Percentiles rank a stretch among this genome's conserved stretches.
Conservation (phyloP, 2,888 invertebrate species). For the Andrena dorsata region DNA sequence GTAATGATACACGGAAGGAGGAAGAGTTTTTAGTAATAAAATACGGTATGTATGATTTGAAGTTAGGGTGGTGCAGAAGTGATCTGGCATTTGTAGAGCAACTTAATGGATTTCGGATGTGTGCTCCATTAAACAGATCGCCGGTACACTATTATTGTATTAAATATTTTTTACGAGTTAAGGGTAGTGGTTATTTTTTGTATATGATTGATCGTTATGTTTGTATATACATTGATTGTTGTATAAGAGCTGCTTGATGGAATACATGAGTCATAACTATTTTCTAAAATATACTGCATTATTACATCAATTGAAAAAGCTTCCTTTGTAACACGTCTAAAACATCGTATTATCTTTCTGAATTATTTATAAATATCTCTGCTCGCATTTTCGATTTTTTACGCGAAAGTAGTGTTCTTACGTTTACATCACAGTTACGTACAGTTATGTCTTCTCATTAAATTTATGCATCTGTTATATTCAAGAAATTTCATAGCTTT, state of each 20-base stretch:
- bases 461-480: conserved; percentile 6
- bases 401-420: conserved; percentile 1
- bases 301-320: conserved; percentile 28
- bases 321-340: conserved; percentile 26
- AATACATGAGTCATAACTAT: conserved; percentile 78
- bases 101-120: conserved; percentile 48
- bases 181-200: conserved; percentile 75
- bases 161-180: conserved; percentile 75
- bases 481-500: not conserved
- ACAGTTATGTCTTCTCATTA: not conserved
- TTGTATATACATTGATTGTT: conserved; percentile 80
- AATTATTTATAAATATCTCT: conserved; percentile 17
- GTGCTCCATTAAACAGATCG: conserved; percentile 39
- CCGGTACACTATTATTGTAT: conserved; percentile 56
- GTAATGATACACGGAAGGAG: conserved; percentile 47
- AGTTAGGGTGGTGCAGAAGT: conserved; percentile 49
- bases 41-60: conserved; percentile 45
- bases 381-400: conserved; percentile 12
- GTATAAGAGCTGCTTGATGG: conserved; percentile 75
- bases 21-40: conserved; percentile 51
- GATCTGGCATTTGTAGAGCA: conserved; percentile 34
- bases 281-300: conserved; percentile 71
- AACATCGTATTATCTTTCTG: conserved; percentile 18
- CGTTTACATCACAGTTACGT: not conserved
- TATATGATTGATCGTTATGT: conserved; percentile 78